Conservation (phyloP, 2,797 vertebrate genomes). For the Gorsachius magnificus region DNA sequence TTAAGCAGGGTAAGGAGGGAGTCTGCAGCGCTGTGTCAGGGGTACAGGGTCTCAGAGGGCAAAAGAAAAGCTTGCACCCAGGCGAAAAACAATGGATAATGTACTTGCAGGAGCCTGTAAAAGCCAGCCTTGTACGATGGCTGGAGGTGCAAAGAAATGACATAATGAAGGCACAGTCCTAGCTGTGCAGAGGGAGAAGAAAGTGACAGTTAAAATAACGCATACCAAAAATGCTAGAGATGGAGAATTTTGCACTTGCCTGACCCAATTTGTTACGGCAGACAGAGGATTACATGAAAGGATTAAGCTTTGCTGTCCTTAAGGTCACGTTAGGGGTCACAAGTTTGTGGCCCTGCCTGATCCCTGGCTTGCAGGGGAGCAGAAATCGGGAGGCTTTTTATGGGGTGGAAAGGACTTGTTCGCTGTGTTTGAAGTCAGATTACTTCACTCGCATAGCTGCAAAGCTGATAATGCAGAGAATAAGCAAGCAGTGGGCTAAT, state of each 20-base stretch:
- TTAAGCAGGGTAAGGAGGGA: background rate
- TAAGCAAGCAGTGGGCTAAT: constrained; percentile 31
- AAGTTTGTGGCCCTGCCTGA: constrained; percentile 54
- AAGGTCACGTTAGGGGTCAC: constrained; percentile 39
- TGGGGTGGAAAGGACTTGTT: constrained; percentile 36
- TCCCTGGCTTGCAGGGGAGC: constrained; percentile 21
- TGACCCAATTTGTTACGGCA: constrained; percentile 62
- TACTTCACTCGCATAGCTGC: background rate
- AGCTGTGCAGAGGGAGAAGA: constrained; percentile 18
- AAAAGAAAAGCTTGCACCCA: background rate
- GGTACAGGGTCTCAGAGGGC: background rate
- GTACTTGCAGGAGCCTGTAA: background rate
- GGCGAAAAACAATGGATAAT: background rate
- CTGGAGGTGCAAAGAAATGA: constrained; percentile 14
- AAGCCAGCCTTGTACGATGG: background rate
- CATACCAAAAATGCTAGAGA: constrained; percentile 49
- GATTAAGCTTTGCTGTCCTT: constrained; percentile 60
- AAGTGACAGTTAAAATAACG: constrained; percentile 37
- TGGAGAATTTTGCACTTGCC: constrained; percentile 55
- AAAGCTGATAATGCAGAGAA: constrained; percentile 43
- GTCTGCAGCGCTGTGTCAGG: background rate
- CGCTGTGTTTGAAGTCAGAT: constrained; percentile 31
- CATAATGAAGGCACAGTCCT: constrained; percentile 28
- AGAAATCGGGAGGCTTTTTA: constrained; percentile 4
- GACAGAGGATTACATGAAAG: constrained; percentile 59